Percentiles rank a stretch among this genome's conserved stretches.
Conservation (phyloP, 2,113 vertebrate genomes). For the Hippopotamus amphibius region DNA sequence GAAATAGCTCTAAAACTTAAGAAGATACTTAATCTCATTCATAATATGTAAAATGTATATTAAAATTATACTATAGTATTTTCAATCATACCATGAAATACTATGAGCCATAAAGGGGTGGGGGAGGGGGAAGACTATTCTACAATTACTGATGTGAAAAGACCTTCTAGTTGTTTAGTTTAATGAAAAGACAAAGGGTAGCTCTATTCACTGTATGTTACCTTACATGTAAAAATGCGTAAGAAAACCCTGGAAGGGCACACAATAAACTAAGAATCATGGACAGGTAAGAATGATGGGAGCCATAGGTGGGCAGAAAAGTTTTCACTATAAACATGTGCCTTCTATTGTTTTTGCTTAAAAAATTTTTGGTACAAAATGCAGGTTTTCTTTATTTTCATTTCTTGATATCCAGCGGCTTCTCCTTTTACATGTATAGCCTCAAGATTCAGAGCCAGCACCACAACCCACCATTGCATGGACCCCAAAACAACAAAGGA, state of each 20-base stretch:
- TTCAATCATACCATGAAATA: background rate
- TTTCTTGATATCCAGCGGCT: background rate
- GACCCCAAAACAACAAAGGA: background rate
- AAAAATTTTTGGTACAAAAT: background rate
- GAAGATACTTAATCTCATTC: background rate
- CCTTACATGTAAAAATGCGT: background rate
- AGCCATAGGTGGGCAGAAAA: background rate
- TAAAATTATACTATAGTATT: background rate
- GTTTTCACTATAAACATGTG: background rate
- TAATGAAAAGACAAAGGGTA: background rate
- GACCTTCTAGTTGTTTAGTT: background rate
- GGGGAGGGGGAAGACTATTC: background rate
- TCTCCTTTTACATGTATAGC: background rate
- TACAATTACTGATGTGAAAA: slow-evolving; percentile 4
- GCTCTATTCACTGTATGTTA: background rate
- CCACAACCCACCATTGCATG: background rate
- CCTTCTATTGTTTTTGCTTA: background rate
- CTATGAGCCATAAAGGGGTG: background rate
- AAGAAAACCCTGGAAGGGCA: background rate
- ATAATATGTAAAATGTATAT: slow-evolving; percentile 19
- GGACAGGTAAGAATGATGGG: background rate
- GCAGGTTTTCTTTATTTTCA: background rate
- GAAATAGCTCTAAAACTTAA: slow-evolving; percentile 4
- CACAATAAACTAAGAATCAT: background rate
- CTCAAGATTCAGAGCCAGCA: background rate